Percentiles rank a stretch among this genome's conserved stretches.
Conservation (phyloP, 2,113 vertebrate species). For the Maccullochella peelii region DNA sequence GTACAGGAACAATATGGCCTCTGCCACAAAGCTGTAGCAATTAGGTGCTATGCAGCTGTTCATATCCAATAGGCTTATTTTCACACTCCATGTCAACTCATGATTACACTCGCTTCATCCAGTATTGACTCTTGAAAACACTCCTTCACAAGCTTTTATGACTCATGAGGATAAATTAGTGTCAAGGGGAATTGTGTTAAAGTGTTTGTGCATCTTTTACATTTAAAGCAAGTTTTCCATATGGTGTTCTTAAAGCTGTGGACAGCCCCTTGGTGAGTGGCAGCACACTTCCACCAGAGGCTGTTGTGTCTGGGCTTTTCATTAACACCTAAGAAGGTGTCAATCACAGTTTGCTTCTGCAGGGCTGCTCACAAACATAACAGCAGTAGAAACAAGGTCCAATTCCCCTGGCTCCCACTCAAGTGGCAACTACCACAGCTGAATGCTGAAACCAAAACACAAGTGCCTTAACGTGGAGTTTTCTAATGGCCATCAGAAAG, state of each 20-base stretch:
- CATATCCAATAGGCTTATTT: conserved; percentile 12
- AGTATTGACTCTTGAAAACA: conserved; percentile 21
- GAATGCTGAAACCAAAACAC: background rate
- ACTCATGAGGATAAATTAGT: conserved; percentile 45
- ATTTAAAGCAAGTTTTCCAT: conserved; percentile 34
- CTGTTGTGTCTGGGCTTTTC: conserved; percentile 73
- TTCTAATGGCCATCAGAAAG: conserved; percentile 6
- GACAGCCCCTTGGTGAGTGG: conserved; percentile 42
- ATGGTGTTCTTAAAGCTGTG: conserved; percentile 34
- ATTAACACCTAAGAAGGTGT: conserved; percentile 80
- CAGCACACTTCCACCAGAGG: conserved; percentile 52
- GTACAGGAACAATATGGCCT: background rate
- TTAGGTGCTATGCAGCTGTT: conserved; percentile 1
- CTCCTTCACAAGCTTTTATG: conserved; percentile 13
- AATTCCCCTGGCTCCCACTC: conserved; percentile 33
- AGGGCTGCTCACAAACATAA: conserved; percentile 67
- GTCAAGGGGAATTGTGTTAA: conserved; percentile 29
- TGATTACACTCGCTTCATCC: conserved; percentile 12
- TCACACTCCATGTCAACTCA: conserved; percentile 10
- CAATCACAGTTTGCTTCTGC: conserved; percentile 62
- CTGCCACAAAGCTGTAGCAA: background rate
- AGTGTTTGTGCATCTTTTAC: conserved; percentile 1
- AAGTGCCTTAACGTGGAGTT: conserved; percentile 1
- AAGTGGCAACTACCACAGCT: background rate
- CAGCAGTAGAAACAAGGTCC: conserved; percentile 51